Percentiles rank a stretch among this genome's conserved stretches.
phyloP scores from a whole-genome alignment of 2,113 vertebrate species.

The Heterochromis multidens region DNA sequence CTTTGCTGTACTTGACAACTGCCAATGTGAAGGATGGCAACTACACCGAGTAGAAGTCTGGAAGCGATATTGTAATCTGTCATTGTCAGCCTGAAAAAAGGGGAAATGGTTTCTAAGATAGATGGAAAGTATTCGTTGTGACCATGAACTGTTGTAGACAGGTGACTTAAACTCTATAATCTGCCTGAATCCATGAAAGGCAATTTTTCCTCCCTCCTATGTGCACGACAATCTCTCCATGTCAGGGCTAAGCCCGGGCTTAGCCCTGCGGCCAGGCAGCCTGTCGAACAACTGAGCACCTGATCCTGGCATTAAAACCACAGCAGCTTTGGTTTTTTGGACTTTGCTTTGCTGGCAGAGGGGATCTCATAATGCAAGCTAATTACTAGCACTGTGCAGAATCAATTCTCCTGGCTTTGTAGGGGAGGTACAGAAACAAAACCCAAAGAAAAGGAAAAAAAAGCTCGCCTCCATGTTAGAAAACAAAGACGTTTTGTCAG shows the following conservation, averaged over 20 bases:
- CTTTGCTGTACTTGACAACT: slow-evolving; percentile 59
- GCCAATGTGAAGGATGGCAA: slow-evolving; percentile 56
- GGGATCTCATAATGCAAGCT: slow-evolving; percentile 30
- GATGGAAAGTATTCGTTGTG: slow-evolving; percentile 60
- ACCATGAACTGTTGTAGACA: slow-evolving; percentile 71
- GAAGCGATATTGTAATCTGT: slow-evolving; percentile 61
- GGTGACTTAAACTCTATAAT: slow-evolving; percentile 73
- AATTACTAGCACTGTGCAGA: slow-evolving; percentile 40
- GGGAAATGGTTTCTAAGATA: slow-evolving; percentile 59
- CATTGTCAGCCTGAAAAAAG: slow-evolving; percentile 49
- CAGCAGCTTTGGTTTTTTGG: slow-evolving; percentile 36
- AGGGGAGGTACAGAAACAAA: not conserved
- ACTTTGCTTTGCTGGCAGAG: slow-evolving; percentile 20
- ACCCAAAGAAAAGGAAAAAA: not conserved
- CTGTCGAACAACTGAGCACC: slow-evolving; percentile 52
- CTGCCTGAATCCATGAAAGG: slow-evolving; percentile 55
- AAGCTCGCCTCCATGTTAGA: not conserved
- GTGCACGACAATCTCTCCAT: slow-evolving; percentile 23
- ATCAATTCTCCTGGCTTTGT: slow-evolving; percentile 40
- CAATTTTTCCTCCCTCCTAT: slow-evolving; percentile 48
- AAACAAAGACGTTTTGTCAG: not conserved
- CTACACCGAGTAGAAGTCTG: slow-evolving; percentile 28
- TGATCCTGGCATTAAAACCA: slow-evolving; percentile 48
- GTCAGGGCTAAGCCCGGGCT: slow-evolving; percentile 58
- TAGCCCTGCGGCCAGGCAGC: slow-evolving; percentile 46